Conservation (phyloP, 2,113 vertebrate genomes). For the Sigmodon hispidus region DNA sequence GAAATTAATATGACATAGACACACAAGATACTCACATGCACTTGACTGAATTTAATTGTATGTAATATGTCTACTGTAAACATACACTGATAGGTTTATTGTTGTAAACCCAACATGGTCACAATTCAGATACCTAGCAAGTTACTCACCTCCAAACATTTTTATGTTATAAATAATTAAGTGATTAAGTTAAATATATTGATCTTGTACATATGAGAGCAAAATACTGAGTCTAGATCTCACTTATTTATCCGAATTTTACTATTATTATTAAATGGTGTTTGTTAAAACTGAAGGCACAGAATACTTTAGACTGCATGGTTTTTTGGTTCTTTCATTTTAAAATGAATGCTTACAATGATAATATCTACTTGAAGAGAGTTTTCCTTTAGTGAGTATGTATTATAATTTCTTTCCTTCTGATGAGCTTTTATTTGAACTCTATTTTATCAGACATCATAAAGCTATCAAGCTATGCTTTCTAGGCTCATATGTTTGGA, state of each 20-base stretch:
- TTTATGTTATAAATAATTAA: not conserved
- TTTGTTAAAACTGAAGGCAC: not conserved
- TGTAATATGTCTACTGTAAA: not conserved
- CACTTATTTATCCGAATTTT: not conserved
- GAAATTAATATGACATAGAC: conserved; percentile 22
- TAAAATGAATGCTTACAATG: not conserved
- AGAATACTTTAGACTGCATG: not conserved
- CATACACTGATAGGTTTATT: not conserved
- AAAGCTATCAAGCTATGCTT: too few species aligned
- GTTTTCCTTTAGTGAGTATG: not conserved
- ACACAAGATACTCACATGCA: not conserved
- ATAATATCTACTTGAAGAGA: not conserved
- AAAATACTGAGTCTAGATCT: conserved; percentile 20
- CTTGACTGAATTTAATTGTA: not conserved
- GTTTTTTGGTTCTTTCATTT: not conserved
- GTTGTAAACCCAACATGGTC: not conserved
- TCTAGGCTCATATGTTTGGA: too few species aligned
- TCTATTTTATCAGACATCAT: not conserved
- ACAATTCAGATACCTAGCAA: not conserved
- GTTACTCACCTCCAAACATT: not conserved
- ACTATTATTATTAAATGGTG: not conserved
- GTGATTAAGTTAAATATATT: not conserved
- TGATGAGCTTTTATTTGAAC: not conserved
- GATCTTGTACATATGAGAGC: not conserved
- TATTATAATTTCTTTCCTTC: not conserved